phyloP scores from a whole-genome alignment of 2,888 invertebrate genomes.

The Drosophila nigricruria region DNA sequence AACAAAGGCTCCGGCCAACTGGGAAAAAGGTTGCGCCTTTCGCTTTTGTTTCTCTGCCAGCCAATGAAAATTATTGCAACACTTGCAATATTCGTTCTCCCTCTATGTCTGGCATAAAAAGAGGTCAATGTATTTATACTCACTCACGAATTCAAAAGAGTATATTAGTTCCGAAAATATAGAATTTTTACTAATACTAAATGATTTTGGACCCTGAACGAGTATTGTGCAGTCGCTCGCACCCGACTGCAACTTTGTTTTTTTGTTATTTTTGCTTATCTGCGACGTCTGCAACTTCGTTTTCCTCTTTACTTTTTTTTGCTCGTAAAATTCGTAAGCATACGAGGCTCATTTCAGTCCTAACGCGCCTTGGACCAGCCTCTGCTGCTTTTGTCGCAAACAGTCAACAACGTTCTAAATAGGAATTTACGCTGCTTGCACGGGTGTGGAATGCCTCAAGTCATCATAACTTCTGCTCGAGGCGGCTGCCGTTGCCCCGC shows the following conservation, averaged over 20 bases:
- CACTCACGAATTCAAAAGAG: background rate
- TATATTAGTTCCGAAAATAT: background rate
- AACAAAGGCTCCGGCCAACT: constrained; percentile 43
- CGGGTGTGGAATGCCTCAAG: constrained; percentile 54
- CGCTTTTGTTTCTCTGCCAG: constrained; percentile 1
- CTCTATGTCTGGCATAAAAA: constrained; percentile 44
- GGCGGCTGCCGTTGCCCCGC: constrained; percentile 12
- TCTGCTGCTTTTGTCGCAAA: constrained; percentile 31
- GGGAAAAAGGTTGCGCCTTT: constrained; percentile 42
- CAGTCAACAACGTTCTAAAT: constrained; percentile 56
- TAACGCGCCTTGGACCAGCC: constrained; percentile 16
- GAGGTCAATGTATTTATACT: constrained; percentile 71
- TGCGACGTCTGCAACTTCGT: constrained; percentile 29
- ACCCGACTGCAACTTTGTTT: constrained; percentile 8
- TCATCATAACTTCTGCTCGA: constrained; percentile 75
- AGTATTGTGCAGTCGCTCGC: background rate
- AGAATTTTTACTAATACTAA: background rate
- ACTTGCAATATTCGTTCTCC: constrained; percentile 66
- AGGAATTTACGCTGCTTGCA: constrained; percentile 65
- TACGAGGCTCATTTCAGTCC: constrained; percentile 59
- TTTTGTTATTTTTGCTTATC: constrained; percentile 54
- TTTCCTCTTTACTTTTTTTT: background rate
- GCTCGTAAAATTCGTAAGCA: constrained; percentile 66
- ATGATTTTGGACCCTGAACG: background rate
- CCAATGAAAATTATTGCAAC: constrained; percentile 69